phyloP scores from a whole-genome alignment of 2,113 vertebrate species.

The Paedocypris sp. region DNA sequence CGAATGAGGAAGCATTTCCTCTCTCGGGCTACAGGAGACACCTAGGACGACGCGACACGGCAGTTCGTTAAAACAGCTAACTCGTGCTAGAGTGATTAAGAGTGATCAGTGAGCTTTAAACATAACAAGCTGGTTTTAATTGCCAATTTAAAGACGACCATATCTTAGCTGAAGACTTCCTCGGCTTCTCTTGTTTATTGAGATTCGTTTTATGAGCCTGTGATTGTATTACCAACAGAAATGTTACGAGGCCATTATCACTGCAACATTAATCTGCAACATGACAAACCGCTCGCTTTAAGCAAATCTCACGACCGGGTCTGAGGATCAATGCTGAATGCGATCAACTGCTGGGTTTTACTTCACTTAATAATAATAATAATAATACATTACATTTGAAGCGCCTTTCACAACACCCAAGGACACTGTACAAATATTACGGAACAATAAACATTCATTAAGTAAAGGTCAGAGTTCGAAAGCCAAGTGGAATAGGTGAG shows the following conservation, averaged over 20 bases:
- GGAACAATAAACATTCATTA: no score
- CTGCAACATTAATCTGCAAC: neutral
- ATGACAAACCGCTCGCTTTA: neutral
- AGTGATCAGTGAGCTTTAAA: neutral
- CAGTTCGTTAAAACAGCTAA: neutral
- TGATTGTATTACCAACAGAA: constrained; percentile 4
- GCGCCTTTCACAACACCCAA: no score
- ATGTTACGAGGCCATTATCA: constrained; percentile 1
- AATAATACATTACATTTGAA: no score
- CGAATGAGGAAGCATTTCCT: neutral
- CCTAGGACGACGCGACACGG: neutral
- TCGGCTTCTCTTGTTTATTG: neutral
- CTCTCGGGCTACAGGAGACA: neutral
- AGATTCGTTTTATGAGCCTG: constrained; percentile 1
- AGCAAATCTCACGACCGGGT: no score
- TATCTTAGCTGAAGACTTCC: neutral
- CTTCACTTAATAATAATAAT: no score
- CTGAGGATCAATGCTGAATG: neutral
- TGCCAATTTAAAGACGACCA: neutral
- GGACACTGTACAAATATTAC: no score
- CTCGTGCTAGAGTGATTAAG: neutral
- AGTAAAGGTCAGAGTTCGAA: no score
- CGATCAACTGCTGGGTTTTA: neutral
- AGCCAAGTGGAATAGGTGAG: no score
- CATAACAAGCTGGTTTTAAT: neutral